A percentile compares a stretch with the other conserved stretches of the same genome.
Conservation (phyloP, 2,888 invertebrate genomes). For the Prosapia bicincta region DNA sequence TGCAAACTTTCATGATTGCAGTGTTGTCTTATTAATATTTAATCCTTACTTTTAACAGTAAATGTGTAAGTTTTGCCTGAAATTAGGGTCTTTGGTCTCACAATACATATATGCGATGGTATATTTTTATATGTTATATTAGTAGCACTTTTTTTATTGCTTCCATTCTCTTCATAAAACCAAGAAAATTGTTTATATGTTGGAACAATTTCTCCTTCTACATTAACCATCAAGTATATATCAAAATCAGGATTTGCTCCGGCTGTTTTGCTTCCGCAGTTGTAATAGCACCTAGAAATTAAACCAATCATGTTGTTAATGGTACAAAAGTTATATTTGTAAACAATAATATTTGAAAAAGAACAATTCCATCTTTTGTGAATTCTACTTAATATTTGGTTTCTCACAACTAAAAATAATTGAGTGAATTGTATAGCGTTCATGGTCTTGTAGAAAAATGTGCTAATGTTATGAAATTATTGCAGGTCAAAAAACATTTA, state of each 20-base stretch:
- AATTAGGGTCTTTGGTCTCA: background rate
- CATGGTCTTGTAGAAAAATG: too few species aligned
- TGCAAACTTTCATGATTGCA: too few species aligned
- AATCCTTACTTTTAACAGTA: background rate
- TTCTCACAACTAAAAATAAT: too few species aligned
- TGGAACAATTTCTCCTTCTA: background rate
- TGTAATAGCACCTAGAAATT: background rate
- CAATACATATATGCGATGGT: background rate
- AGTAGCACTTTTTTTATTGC: background rate
- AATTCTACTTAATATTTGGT: too few species aligned
- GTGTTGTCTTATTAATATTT: too few species aligned
- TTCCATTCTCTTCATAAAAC: background rate
- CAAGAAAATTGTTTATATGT: background rate
- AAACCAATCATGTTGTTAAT: too few species aligned
- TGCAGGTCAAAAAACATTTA: too few species aligned
- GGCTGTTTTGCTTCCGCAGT: background rate
- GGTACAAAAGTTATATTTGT: too few species aligned
- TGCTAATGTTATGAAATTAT: too few species aligned
- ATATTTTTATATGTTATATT: background rate
- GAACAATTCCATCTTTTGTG: too few species aligned
- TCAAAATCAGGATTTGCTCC: background rate
- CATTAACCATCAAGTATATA: background rate
- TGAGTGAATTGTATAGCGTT: too few species aligned
- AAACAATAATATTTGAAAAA: too few species aligned
- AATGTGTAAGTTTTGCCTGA: background rate